These are phyloP conservation scores for Xerus rutilus DNA, from an alignment of 2,797 vertebrate species.

Conservation along the genomic window DNA sequence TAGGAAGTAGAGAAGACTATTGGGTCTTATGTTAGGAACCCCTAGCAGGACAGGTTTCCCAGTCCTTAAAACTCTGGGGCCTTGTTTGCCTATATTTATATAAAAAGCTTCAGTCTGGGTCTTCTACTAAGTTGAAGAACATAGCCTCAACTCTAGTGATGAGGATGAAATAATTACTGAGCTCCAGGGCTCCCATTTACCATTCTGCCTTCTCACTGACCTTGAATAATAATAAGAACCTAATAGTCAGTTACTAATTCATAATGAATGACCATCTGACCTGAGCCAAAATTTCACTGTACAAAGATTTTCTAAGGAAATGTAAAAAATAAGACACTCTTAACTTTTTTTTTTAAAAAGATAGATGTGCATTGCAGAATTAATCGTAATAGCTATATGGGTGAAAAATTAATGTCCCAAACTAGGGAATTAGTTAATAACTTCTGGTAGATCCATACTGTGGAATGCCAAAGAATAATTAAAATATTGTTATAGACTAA, in stretches of 20 bases:
- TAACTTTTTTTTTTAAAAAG: neutral
- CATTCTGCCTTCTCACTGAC: neutral
- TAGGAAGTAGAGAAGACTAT: neutral
- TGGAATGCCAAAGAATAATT: constrained; percentile 16
- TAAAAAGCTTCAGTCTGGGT: neutral
- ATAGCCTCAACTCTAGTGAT: neutral
- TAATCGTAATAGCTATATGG: neutral
- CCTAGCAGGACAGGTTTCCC: neutral
- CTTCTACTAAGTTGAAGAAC: neutral
- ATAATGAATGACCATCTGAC: constrained; percentile 51
- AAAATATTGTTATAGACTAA: neutral
- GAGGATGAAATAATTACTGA: neutral
- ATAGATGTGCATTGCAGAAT: neutral
- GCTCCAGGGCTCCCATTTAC: neutral
- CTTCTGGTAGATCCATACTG: neutral
- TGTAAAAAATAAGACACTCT: neutral
- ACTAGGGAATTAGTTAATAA: neutral
- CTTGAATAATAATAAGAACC: constrained; percentile 2
- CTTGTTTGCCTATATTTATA: neutral
- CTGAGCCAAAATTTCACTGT: neutral
- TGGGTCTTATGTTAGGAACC: neutral
- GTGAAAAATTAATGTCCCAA: neutral
- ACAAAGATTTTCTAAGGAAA: constrained; percentile 42
- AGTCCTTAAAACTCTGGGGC: neutral
- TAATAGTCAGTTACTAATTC: constrained; percentile 13